Conservation (phyloP, 2,113 vertebrate genomes). For the Anseranas semipalmata region DNA sequence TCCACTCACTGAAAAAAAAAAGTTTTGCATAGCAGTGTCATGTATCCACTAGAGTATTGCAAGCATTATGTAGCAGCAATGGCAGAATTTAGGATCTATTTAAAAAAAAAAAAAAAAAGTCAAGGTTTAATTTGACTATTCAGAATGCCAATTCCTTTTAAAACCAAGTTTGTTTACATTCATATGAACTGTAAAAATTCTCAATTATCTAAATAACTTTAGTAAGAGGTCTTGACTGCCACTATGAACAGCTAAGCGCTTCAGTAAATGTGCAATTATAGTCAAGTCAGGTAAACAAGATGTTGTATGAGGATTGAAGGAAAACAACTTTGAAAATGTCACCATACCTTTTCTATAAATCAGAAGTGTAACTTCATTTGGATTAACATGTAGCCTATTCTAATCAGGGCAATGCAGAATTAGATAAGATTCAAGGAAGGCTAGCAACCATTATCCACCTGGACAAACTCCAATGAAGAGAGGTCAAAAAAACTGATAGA, state of each 20-base stretch:
- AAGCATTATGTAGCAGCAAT: neutral
- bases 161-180: neutral
- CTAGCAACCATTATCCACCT: neutral
- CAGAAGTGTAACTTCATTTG: neutral
- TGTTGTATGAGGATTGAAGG: neutral
- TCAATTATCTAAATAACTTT: neutral
- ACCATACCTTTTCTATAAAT: neutral
- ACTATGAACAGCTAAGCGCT: neutral
- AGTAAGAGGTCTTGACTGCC: neutral
- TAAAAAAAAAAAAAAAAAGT: too few species aligned
- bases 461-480: neutral
- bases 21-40: neutral
- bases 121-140: neutral
- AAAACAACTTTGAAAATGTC: neutral
- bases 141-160: neutral
- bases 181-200: neutral
- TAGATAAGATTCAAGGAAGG: neutral
- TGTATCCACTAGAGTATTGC: neutral
- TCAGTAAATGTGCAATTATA: neutral
- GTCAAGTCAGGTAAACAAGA: neutral
- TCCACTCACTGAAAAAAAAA: neutral
- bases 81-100: neutral
- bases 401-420: neutral
- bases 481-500: neutral
- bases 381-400: neutral